Evolutionary conservation across 2,113 vertebrate species (phyloP).

Genomic region (Hiodon alosoides): DNA sequence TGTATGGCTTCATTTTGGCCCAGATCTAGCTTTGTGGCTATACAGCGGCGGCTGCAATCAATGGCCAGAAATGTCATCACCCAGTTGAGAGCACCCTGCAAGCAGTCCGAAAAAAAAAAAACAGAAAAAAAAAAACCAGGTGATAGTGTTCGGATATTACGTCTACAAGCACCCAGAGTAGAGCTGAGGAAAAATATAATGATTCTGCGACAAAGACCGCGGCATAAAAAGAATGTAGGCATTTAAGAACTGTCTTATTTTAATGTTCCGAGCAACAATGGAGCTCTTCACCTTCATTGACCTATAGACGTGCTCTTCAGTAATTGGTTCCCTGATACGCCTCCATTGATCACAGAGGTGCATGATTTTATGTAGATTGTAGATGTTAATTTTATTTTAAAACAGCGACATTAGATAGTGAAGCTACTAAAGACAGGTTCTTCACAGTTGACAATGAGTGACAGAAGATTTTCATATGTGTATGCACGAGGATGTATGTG

Average conservation of each 20-base stretch:
- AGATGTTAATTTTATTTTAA: not conserved
- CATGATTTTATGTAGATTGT: not conserved
- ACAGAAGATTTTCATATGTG: too few species aligned
- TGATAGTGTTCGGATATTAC: too few species aligned
- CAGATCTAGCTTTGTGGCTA: slow-evolving; percentile 13
- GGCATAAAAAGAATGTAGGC: not conserved
- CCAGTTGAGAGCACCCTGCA: not conserved
- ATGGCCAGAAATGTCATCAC: slow-evolving; percentile 31
- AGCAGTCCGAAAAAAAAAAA: not conserved
- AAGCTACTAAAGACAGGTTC: not conserved
- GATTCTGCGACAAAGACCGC: not conserved
- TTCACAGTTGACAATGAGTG: too few species aligned
- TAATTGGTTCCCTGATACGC: slow-evolving; percentile 20
- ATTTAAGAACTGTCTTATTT: slow-evolving; percentile 33
- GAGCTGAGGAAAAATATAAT: not conserved
- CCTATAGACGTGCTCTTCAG: slow-evolving; percentile 39
- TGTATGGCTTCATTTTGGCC: slow-evolving; percentile 30
- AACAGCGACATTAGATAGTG: not conserved
- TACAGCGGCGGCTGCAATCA: slow-evolving; percentile 16
- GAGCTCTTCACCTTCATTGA: slow-evolving; percentile 31
- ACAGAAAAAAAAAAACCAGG: too few species aligned
- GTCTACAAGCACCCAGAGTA: too few species aligned
- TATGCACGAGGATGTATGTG: too few species aligned
- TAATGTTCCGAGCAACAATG: slow-evolving; percentile 39
- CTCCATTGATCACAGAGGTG: not conserved